These are phyloP conservation scores for Acleris holmiana DNA, from an alignment of 2,888 invertebrate species.

Conservation along the genomic window DNA sequence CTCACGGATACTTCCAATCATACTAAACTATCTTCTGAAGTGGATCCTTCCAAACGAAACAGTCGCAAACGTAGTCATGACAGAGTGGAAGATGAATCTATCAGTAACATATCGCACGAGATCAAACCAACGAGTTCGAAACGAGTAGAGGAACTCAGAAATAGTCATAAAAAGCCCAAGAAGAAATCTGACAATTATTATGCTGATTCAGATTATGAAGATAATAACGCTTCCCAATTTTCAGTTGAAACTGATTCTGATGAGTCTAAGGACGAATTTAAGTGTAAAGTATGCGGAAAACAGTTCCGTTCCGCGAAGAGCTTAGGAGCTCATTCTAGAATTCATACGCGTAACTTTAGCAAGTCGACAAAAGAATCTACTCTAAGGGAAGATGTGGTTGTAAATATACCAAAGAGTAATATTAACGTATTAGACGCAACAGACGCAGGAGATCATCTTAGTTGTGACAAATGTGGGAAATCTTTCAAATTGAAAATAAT, in stretches of 20 bases:
- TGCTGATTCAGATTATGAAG: conserved; percentile 71
- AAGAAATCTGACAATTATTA: conserved; percentile 49
- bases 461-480: conserved; percentile 70
- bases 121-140: conserved; percentile 61
- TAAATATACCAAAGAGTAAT: conserved; percentile 49
- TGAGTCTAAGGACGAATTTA: conserved; percentile 58
- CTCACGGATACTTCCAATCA: conserved; percentile 70
- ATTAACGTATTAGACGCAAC: conserved; percentile 49
- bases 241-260: conserved; percentile 73
- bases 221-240: conserved; percentile 60
- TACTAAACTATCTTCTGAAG: conserved; percentile 59
- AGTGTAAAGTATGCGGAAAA: conserved; percentile 64
- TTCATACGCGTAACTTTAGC: conserved; percentile 51
- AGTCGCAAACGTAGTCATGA: conserved; percentile 69
- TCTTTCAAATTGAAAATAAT: conserved; percentile 78
- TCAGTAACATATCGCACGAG: conserved; percentile 62
- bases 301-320: conserved; percentile 54
- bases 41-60: conserved; percentile 52
- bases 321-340: conserved; percentile 54
- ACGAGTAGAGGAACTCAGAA: conserved; percentile 66
- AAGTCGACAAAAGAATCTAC: conserved; percentile 32
- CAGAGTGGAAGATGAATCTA: conserved; percentile 63
- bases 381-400: conserved; percentile 40
- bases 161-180: conserved; percentile 59
- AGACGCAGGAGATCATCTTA: conserved; percentile 63